Conservation (phyloP, 2,888 invertebrate species). For the Nemurella pictetii region DNA sequence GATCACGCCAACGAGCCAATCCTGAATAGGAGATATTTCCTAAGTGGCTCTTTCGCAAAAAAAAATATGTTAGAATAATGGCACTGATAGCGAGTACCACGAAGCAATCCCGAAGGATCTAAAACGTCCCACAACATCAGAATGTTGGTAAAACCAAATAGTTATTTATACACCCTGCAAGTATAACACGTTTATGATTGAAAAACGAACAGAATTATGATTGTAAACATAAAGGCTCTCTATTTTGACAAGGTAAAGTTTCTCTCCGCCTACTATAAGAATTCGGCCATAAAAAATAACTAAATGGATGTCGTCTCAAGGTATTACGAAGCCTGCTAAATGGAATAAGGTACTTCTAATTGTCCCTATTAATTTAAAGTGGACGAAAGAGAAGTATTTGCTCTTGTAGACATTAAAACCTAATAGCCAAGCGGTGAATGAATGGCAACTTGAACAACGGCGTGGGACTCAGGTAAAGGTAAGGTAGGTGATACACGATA, state of each 20-base stretch:
- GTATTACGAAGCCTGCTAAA: neutral
- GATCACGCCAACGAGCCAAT: neutral
- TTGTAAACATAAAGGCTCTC: neutral
- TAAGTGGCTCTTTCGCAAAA: neutral
- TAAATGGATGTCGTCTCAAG: neutral
- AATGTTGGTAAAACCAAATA: neutral
- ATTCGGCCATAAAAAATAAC: neutral
- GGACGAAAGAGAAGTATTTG: neutral
- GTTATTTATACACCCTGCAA: neutral
- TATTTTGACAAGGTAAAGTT: neutral
- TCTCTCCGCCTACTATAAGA: neutral
- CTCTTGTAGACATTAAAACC: neutral
- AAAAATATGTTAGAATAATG: neutral
- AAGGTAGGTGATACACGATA: neutral
- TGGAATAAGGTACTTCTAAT: neutral
- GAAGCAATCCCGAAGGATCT: neutral
- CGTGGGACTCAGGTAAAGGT: neutral
- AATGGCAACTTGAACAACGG: neutral
- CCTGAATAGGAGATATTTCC: no score
- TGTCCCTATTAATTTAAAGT: neutral
- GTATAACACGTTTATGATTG: neutral
- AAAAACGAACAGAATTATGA: neutral
- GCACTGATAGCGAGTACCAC: neutral
- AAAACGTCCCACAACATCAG: neutral
- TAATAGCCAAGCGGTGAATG: neutral